phyloP scores from a whole-genome alignment of 2,113 vertebrate genomes.

The Xenopus borealis region DNA sequence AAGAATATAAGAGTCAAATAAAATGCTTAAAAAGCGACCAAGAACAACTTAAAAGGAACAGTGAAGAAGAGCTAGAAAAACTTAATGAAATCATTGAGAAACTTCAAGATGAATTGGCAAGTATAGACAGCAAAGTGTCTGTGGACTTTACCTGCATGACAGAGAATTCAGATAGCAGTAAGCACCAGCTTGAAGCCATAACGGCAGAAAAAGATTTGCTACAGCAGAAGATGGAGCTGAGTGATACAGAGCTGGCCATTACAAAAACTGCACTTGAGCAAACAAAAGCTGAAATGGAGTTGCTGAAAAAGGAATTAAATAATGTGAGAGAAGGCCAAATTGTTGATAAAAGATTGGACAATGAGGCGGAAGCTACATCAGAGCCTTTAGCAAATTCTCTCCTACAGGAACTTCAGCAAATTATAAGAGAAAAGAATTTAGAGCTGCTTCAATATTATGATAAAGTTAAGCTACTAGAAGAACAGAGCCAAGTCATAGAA shows the following conservation, averaged over 20 bases:
- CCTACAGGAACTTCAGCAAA: slow-evolving; percentile 69
- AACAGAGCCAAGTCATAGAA: slow-evolving; percentile 74
- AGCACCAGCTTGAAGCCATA: slow-evolving; percentile 57
- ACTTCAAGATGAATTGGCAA: slow-evolving; percentile 84
- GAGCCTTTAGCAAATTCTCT: slow-evolving; percentile 53
- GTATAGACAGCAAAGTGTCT: slow-evolving; percentile 71
- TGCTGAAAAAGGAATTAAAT: slow-evolving; percentile 67
- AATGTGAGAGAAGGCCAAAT: slow-evolving; percentile 62
- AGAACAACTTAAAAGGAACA: slow-evolving; percentile 75
- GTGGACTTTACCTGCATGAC: slow-evolving; percentile 58
- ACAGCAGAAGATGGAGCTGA: slow-evolving; percentile 46
- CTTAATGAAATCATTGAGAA: slow-evolving; percentile 89
- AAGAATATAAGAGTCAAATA: slow-evolving; percentile 80
- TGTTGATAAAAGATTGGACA: slow-evolving; percentile 51
- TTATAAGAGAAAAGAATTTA: slow-evolving; percentile 68
- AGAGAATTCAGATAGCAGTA: slow-evolving; percentile 64
- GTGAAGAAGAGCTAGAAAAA: slow-evolving; percentile 83
- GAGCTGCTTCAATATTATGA: slow-evolving; percentile 65
- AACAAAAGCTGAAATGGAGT: slow-evolving; percentile 70
- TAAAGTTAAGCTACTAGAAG: slow-evolving; percentile 62
- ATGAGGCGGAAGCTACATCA: background rate
- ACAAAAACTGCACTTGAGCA: slow-evolving; percentile 67
- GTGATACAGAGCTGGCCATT: slow-evolving; percentile 49
- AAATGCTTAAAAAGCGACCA: slow-evolving; percentile 85
- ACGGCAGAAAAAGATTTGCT: slow-evolving; percentile 61